Percentiles rank a stretch among this genome's conserved stretches.
These are phyloP conservation scores for Cephus pulcher DNA, from an alignment of 2,888 invertebrate genomes.

Conservation along the genomic window DNA sequence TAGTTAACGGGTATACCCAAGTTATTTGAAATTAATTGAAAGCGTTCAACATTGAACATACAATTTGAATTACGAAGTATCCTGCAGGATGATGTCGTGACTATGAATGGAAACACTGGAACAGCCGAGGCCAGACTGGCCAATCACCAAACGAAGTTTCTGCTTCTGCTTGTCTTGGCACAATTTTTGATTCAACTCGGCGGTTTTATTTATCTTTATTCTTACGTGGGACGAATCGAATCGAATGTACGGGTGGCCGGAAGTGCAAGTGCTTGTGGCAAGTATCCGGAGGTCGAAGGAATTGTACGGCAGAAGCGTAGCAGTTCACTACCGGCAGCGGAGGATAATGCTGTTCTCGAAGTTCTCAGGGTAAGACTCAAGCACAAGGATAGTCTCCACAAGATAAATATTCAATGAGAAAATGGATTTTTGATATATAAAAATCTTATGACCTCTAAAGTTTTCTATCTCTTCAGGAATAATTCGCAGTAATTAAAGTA, in stretches of 20 bases:
- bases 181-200: conserved; percentile 58
- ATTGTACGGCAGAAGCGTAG: conserved; percentile 53
- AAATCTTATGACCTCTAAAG: no score
- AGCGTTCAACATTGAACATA: no score
- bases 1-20: no score
- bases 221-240: conserved; percentile 53
- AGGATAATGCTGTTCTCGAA: conserved; percentile 60
- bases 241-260: conserved; percentile 40
- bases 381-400: no score
- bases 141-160: conserved; percentile 45
- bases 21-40: no score
- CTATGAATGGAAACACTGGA: conserved; percentile 26
- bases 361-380: conserved; percentile 46
- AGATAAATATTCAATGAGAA: no score
- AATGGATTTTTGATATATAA: no score
- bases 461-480: no score
- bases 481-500: no score
- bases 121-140: conserved; percentile 31
- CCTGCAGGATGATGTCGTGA: neutral
- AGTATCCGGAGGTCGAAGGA: conserved; percentile 28
- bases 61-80: no score
- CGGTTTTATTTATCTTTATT: conserved; percentile 57
- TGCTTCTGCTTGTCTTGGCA: conserved; percentile 52
- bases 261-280: conserved; percentile 22
- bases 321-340: conserved; percentile 52